Conservation (phyloP, 2,113 vertebrate species). For the Hippocampus mohnikei region DNA sequence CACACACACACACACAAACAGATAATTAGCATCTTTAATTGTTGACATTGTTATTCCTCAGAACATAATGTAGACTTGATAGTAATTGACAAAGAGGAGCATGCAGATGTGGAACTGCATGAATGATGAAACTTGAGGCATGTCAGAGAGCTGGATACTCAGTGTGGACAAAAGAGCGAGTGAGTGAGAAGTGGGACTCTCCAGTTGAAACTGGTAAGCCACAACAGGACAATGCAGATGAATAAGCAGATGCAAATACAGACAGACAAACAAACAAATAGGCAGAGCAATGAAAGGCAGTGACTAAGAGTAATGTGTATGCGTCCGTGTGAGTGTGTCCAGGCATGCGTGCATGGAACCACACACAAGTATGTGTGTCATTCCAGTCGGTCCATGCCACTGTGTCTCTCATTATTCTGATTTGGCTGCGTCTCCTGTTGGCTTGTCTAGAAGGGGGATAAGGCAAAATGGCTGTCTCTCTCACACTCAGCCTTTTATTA, state of each 20-base stretch:
- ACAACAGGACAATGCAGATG: constrained; percentile 58
- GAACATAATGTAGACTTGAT: constrained; percentile 26
- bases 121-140: constrained; percentile 26
- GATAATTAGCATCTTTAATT: constrained; percentile 25
- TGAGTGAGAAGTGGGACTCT: constrained; percentile 45
- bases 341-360: constrained; percentile 20
- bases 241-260: constrained; percentile 56
- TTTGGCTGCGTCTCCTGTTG: constrained; percentile 64
- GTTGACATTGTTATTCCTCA: constrained; percentile 40
- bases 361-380: constrained; percentile 56
- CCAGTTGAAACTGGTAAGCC: constrained; percentile 56
- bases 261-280: constrained; percentile 70
- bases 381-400: constrained; percentile 60
- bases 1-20: constrained; percentile 17
- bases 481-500: constrained; percentile 61
- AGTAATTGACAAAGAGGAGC: constrained; percentile 18
- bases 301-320: constrained; percentile 17
- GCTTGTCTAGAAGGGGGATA: constrained; percentile 62
- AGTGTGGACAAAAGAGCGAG: constrained; percentile 39
- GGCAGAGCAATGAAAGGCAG: constrained; percentile 51
- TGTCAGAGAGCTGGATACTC: constrained; percentile 31
- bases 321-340: constrained; percentile 1
- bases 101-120: constrained; percentile 31
- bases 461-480: constrained; percentile 61
- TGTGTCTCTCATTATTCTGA: constrained; percentile 75